These are phyloP conservation scores for Drosophila maculinotata DNA, from an alignment of 2,888 invertebrate species.

Conservation along the genomic window DNA sequence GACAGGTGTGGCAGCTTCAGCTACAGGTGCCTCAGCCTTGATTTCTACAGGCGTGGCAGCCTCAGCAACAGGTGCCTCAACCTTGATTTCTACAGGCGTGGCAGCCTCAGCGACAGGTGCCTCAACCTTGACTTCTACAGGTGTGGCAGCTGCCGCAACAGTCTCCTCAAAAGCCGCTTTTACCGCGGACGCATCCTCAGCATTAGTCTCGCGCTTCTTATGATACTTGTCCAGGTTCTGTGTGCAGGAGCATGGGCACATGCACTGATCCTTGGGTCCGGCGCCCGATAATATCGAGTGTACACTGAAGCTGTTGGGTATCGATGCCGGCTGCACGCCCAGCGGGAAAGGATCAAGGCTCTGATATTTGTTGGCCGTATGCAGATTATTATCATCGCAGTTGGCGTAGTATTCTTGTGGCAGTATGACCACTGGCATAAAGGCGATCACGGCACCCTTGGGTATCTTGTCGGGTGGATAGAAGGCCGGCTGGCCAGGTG, in stretches of 20 bases:
- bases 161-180: constrained; percentile 14
- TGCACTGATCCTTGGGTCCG: constrained; percentile 82
- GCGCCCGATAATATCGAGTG: constrained; percentile 75
- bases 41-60: constrained; percentile 35
- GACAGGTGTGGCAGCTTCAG: constrained; percentile 26
- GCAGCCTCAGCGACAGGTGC: constrained; percentile 31
- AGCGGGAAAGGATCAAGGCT: constrained; percentile 73
- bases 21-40: constrained; percentile 32
- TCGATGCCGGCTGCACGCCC: constrained; percentile 82
- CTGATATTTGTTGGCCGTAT: constrained; percentile 59
- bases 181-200: constrained; percentile 26
- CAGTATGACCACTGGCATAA: constrained; percentile 90
- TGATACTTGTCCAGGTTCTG: constrained; percentile 80
- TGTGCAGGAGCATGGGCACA: constrained; percentile 84
- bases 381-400: constrained; percentile 76
- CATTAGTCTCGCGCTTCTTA: constrained; percentile 74
- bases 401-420: constrained; percentile 88
- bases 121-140: constrained; percentile 28
- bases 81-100: constrained; percentile 32
- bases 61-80: constrained; percentile 17
- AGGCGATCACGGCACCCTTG: constrained; percentile 88
- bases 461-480: constrained; percentile 85
- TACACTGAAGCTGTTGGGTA: constrained; percentile 74
- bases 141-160: constrained; percentile 28
- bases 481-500: constrained; percentile 82